These are phyloP conservation scores for Mnemiopsis leidyi DNA, from an alignment of 37 sponge, comb jelly and placozoan genomes.

Conservation along the genomic window DNA sequence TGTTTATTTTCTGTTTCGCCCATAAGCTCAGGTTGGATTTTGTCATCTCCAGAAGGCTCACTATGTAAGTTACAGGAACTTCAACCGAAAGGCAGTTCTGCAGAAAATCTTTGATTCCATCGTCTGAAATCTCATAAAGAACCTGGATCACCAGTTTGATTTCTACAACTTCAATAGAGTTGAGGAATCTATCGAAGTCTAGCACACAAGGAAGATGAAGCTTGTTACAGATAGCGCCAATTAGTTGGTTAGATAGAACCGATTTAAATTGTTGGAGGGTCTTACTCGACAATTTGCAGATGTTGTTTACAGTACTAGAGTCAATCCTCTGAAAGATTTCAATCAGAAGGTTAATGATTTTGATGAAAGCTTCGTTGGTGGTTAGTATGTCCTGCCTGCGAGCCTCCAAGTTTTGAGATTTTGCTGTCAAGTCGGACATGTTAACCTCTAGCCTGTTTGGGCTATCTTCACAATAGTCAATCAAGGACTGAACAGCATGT, in stretches of 20 bases:
- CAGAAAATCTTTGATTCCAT: constrained; percentile 6
- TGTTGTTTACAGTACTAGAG: neutral
- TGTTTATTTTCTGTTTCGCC: constrained; percentile 25
- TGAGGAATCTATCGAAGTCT: constrained; percentile 8
- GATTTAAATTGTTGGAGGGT: constrained; percentile 19
- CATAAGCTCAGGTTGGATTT: neutral
- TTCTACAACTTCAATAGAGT: constrained; percentile 27
- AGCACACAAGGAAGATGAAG: neutral
- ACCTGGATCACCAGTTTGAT: constrained; percentile 17
- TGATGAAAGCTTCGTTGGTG: constrained; percentile 10
- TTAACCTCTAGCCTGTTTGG: neutral
- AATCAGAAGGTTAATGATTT: neutral
- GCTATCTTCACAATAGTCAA: constrained; percentile 7
- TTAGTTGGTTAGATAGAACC: neutral
- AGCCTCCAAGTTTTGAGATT: neutral
- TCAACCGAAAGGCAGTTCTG: neutral
- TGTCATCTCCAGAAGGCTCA: neutral
- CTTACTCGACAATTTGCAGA: neutral
- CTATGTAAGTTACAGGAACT: constrained; percentile 10
- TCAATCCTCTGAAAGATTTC: constrained; percentile 29
- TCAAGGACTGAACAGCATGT: neutral
- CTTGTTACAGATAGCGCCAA: constrained; percentile 11
- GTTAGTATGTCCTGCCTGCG: constrained; percentile 9
- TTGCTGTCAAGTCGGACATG: constrained; percentile 22
- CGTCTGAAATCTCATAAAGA: neutral